Conservation (phyloP, 2,888 invertebrate genomes). For the Eugnorisma glareosa region DNA sequence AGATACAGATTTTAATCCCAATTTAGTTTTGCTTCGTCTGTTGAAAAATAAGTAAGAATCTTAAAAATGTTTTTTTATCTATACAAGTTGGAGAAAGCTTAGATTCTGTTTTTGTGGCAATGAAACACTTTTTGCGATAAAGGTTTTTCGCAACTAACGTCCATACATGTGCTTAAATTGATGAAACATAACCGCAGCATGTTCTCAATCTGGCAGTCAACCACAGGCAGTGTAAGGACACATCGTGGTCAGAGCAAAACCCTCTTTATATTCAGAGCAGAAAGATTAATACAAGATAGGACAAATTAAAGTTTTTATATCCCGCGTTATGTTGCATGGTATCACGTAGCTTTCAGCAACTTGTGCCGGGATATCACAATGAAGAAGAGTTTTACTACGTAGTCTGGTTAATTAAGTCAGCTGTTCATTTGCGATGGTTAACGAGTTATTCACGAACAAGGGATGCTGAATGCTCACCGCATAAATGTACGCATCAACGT, state of each 20-base stretch:
- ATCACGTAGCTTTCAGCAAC: neutral
- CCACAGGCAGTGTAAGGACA: neutral
- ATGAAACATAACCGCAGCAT: neutral
- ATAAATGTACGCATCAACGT: slow-evolving; percentile 26
- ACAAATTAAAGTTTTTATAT: slow-evolving; percentile 12
- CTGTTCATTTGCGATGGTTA: slow-evolving; percentile 42
- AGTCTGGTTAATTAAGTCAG: slow-evolving; percentile 28
- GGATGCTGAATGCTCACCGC: slow-evolving; percentile 18
- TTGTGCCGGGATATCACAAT: neutral
- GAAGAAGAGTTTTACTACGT: neutral
- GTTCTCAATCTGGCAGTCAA: neutral
- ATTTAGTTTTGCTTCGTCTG: neutral
- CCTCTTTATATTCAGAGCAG: neutral
- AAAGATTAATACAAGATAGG: slow-evolving; percentile 16
- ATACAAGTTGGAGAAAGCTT: neutral
- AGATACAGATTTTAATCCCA: neutral
- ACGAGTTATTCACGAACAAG: slow-evolving; percentile 48
- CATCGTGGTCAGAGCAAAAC: neutral
- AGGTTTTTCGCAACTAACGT: neutral
- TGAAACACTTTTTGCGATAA: neutral
- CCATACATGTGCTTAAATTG: neutral
- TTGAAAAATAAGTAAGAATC: neutral
- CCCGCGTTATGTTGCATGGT: neutral
- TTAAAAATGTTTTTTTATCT: neutral
- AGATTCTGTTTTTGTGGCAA: neutral